A percentile compares a stretch with the other conserved stretches of the same genome.
Evolutionary conservation across 2,888 invertebrate genomes (phyloP).

Genomic region (Siphlonurus alternatus): DNA sequence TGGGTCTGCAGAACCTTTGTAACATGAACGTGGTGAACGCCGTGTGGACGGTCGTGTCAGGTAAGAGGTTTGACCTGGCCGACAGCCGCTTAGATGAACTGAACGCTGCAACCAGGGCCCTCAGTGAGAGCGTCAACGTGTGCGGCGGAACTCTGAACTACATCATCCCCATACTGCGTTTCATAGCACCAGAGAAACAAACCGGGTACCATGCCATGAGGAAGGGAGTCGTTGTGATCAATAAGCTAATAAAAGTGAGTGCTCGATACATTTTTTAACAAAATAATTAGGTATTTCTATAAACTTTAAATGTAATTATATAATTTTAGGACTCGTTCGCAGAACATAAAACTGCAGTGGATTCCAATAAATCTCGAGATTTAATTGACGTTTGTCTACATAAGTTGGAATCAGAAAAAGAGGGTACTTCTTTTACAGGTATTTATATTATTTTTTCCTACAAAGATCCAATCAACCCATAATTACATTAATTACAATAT

Average conservation of each 20-base stretch:
- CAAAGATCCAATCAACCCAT: too few relatives aligned
- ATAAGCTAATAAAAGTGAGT: constrained; percentile 36
- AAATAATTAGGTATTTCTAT: too few relatives aligned
- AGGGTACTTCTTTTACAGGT: too few relatives aligned
- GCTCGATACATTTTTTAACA: too few relatives aligned
- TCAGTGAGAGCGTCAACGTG: constrained; percentile 29
- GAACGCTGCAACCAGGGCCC: background rate
- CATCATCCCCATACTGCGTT: constrained; percentile 47
- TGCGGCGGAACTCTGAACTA: constrained; percentile 51
- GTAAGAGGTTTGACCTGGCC: background rate
- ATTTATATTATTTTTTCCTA: too few relatives aligned
- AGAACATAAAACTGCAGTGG: constrained; percentile 16
- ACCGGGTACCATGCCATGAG: constrained; percentile 42
- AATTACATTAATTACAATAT: too few relatives aligned
- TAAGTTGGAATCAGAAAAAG: constrained; percentile 34
- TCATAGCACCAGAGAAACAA: constrained; percentile 40
- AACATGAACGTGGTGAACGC: constrained; percentile 3
- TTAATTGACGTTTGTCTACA: constrained; percentile 46
- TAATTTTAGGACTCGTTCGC: constrained; percentile 17
- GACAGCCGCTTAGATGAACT: background rate
- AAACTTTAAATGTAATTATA: background rate
- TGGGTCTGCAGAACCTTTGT: background rate
- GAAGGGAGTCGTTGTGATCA: constrained; percentile 33
- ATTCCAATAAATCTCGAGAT: constrained; percentile 25
- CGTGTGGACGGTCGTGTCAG: constrained; percentile 7